These are phyloP conservation scores for Tetraneura akinire DNA, from an alignment of 1,140 invertebrate species.

Conservation along the genomic window DNA sequence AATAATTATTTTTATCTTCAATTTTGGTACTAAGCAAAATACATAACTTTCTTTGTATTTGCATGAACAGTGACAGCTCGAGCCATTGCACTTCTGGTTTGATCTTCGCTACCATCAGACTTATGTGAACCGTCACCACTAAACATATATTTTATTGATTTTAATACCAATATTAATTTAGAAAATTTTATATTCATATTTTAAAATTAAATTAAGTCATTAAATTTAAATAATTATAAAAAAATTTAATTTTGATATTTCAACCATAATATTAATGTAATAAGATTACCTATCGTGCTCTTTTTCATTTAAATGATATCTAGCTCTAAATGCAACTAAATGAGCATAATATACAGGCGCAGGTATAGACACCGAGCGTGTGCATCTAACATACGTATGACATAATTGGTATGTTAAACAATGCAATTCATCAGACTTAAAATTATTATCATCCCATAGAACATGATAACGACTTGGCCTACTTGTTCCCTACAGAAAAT, in stretches of 20 bases:
- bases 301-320: constrained; percentile 99
- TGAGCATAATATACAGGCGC: constrained; percentile 99
- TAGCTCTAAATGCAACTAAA: constrained; percentile 96
- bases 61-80: constrained; percentile 98
- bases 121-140: constrained; percentile 97
- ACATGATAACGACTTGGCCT: constrained; percentile 99
- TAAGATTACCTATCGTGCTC: constrained; percentile 84
- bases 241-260: too few relatives aligned
- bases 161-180: too few relatives aligned
- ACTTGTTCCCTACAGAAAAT: constrained; percentile 81
- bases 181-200: too few relatives aligned
- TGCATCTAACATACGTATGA: constrained; percentile 99
- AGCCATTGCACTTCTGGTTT: constrained; percentile 96
- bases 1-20: neutral
- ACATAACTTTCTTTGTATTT: constrained; percentile 99
- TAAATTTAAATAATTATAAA: too few relatives aligned
- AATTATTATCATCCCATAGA: constrained; percentile 99
- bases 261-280: constrained; percentile 5
- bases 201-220: too few relatives aligned
- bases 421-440: constrained; percentile 97
- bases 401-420: constrained; percentile 99
- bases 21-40: constrained; percentile 79
- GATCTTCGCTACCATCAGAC: constrained; percentile 94
- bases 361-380: constrained; percentile 97
- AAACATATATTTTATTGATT: constrained; percentile 55